phyloP scores from a whole-genome alignment of 2,113 vertebrate species.

The Megaleporinus macrocephalus region DNA sequence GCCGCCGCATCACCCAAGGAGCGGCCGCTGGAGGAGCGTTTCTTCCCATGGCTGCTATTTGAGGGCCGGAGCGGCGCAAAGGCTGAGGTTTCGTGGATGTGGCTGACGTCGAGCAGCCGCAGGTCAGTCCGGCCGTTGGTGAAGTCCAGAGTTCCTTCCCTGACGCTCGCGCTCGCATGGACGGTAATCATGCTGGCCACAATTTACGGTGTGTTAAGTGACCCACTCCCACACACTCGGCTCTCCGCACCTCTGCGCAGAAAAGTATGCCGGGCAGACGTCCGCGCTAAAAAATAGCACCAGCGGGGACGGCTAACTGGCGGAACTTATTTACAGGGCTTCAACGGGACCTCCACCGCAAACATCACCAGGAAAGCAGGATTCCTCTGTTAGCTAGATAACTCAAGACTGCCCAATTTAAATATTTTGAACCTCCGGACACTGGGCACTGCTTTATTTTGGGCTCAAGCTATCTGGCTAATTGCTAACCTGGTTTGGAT shows the following conservation, averaged over 20 bases:
- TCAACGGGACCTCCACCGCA: not conserved
- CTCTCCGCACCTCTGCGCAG: constrained; percentile 1
- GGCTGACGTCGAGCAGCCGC: not conserved
- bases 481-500: too few species aligned
- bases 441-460: too few species aligned
- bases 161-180: constrained; percentile 1
- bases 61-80: constrained; percentile 31
- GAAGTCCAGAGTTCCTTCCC: not conserved
- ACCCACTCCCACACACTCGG: constrained; percentile 6
- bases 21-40: not conserved
- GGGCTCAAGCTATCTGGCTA: too few species aligned
- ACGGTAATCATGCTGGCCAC: constrained; percentile 52
- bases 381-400: too few species aligned
- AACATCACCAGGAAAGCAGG: not conserved
- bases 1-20: constrained; percentile 28
- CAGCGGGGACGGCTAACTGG: not conserved
- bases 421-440: too few species aligned
- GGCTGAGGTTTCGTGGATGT: constrained; percentile 41
- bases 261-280: not conserved
- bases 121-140: constrained; percentile 21
- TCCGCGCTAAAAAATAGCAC: not conserved
- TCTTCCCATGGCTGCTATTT: constrained; percentile 48
- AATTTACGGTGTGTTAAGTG: constrained; percentile 60
- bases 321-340: not conserved
- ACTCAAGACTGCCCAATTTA: too few species aligned